These are phyloP conservation scores for Calidris pygmaea DNA, from an alignment of 2,113 vertebrate species.

Conservation along the genomic window DNA sequence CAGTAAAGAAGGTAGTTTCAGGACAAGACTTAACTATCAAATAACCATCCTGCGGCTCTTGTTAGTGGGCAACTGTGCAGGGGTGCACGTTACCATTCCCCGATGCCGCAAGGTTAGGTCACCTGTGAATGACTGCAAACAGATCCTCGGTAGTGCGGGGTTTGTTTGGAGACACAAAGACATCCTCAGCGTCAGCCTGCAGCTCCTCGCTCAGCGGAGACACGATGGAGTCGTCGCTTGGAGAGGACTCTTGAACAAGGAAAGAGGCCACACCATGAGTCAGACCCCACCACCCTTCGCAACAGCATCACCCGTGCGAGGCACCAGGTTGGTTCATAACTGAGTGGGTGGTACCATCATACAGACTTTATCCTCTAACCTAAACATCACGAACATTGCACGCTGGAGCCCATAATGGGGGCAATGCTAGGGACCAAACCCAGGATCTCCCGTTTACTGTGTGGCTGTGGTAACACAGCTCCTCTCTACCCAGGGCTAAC, in stretches of 20 bases:
- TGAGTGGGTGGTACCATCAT: accelerated
- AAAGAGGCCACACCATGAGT: conserved; percentile 34
- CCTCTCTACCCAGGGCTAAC: background rate
- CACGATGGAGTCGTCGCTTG: conserved; percentile 87
- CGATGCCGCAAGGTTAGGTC: background rate
- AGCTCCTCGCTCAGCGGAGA: conserved; percentile 92
- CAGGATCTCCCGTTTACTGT: background rate
- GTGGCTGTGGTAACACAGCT: background rate
- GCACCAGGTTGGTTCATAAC: background rate
- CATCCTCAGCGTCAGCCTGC: conserved; percentile 87
- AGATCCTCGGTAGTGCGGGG: conserved; percentile 96
- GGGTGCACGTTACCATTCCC: background rate
- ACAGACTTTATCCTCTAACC: background rate
- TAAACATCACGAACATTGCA: background rate
- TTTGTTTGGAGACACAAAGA: conserved; percentile 92
- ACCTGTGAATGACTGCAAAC: conserved; percentile 99
- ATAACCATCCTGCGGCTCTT: background rate
- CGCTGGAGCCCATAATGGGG: background rate
- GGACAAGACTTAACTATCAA: background rate
- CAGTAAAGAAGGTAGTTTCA: background rate
- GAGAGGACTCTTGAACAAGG: conserved; percentile 77
- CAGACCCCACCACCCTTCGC: background rate
- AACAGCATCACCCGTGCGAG: background rate
- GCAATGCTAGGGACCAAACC: background rate
- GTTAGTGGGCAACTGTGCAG: background rate